A percentile compares a stretch with the other conserved stretches of the same genome.
Conservation (phyloP, 92 coral and sea anemone species). For the Metridium senile region DNA sequence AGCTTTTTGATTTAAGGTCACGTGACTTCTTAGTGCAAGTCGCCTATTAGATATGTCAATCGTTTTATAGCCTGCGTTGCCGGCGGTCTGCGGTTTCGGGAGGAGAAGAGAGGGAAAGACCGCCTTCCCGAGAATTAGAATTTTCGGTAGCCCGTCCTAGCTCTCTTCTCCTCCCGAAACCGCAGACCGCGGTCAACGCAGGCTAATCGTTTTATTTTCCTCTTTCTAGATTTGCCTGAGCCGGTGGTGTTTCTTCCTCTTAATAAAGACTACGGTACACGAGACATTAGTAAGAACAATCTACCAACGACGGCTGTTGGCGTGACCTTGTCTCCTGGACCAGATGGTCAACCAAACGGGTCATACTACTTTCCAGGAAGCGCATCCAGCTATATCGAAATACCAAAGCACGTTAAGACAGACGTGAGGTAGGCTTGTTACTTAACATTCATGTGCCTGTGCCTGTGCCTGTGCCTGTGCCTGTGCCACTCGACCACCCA, state of each 20-base stretch:
- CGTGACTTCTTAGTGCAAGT: too few species aligned
- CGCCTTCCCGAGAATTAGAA: neutral
- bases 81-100: too few species aligned
- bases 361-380: slow-evolving; percentile 34
- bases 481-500: too few species aligned
- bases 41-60: neutral
- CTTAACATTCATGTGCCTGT: neutral
- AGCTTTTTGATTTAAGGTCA: too few species aligned
- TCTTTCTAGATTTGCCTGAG: neutral
- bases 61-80: neutral
- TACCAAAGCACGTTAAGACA: slow-evolving; percentile 25
- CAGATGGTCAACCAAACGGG: slow-evolving; percentile 49
- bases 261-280: slow-evolving; percentile 36
- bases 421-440: slow-evolving; percentile 16
- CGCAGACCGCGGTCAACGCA: neutral
- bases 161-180: too few species aligned
- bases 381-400: slow-evolving; percentile 34
- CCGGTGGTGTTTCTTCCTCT: slow-evolving; percentile 53
- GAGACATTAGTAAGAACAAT: slow-evolving; percentile 36
- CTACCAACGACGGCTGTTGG: slow-evolving; percentile 29
- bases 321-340: slow-evolving; percentile 39
- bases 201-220: neutral
- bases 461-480: too few species aligned
- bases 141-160: too few species aligned
- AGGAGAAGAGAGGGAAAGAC: too few species aligned